phyloP scores from a whole-genome alignment of 2,888 invertebrate species.

The Rhaphigaster nebulosa region DNA sequence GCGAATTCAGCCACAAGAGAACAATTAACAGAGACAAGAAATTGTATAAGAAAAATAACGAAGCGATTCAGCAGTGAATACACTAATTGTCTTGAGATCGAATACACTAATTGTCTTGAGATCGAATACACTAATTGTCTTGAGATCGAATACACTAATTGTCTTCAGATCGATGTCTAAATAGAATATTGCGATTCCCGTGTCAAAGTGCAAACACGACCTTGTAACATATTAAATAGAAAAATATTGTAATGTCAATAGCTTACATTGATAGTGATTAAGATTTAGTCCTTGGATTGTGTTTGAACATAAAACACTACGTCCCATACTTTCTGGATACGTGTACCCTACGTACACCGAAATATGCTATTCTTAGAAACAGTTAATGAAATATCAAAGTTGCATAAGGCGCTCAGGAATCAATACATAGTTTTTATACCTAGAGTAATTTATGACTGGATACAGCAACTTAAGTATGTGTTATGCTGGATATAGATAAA shows the following conservation, averaged over 20 bases:
- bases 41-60: background rate
- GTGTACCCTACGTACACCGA: background rate
- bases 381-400: background rate
- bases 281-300: background rate
- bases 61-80: background rate
- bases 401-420: no score
- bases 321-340: no score
- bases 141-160: background rate
- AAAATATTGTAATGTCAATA: background rate
- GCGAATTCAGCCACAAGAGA: background rate
- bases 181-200: background rate
- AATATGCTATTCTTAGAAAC: background rate
- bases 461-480: no score
- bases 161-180: background rate
- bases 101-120: background rate
- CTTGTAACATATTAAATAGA: conserved; percentile 18
- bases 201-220: background rate
- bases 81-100: background rate
- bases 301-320: background rate
- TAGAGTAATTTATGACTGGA: no score
- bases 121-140: background rate
- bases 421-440: no score
- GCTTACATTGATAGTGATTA: background rate
- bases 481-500: no score
- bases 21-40: background rate